Evolutionary conservation across 2,113 vertebrate species (phyloP), one percentile per base, ranked within the genome.

Genomic region (Apodemus speciosus): DNA sequence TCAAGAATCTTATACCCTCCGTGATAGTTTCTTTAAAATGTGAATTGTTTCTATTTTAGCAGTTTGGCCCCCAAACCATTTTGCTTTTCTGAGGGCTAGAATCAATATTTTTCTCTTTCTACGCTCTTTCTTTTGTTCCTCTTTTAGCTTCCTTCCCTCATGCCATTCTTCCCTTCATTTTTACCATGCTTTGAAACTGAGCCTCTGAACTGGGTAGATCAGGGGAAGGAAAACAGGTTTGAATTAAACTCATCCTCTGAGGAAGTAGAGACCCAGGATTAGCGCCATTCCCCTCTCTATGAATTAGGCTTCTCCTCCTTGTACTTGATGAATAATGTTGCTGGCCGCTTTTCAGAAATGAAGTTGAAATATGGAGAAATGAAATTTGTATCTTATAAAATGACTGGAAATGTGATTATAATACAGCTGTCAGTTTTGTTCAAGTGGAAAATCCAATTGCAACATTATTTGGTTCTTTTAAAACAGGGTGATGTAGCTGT

Each of bases 381-480:
- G 91, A 96, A 96, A 64, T 96, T 86, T 90, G 62, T 88, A 87
- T 96, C 96, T 96, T 94, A 94, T 97, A 96, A 96, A 96, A 95
- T 96, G 96, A 97, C 95, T 96, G 97, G 95, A 98, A 98, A 97
- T 96, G 94, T 89, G 94, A 97, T 97, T 93, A 95, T 94, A 90
- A 96, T 96, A 90, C 93, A 95, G 91, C 95, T 97, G 88, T 95
- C 97, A 96, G 73, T 92, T 97, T 96, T 97, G 83, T 95, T 96
- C 94, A 92, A 95, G 94, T 97, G 95, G 94, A 96, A 95, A 85
- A 97, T 97, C 95, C 96, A 95, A 97, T 96, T 93, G 97, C 96
- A 95, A 76, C 75, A 79, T 94, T 96, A 90, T 94, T 98, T 96
- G 95, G 87, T 96, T 96, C 95, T 93, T 94, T 96, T 96, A 95